phyloP scores from a whole-genome alignment of 1,140 invertebrate genomes.

The Drosophila eugracilis region DNA sequence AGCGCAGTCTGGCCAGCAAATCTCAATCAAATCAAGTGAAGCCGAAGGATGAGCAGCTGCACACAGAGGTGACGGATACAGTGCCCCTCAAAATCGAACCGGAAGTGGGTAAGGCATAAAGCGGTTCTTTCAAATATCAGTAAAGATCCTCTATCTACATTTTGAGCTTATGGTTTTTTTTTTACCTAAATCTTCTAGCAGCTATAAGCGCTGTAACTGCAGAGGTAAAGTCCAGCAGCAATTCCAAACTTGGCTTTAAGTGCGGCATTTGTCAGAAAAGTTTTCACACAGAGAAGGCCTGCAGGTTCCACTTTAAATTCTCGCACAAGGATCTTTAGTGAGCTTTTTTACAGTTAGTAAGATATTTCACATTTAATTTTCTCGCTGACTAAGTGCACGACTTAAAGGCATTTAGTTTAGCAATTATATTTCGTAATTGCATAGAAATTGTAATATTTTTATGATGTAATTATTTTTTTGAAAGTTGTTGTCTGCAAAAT shows the following conservation, averaged over 20 bases:
- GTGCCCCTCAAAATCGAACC: constrained; percentile 26
- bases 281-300: constrained; percentile 38
- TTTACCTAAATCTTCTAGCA: constrained; percentile 1
- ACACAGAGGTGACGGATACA: background rate
- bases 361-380: background rate
- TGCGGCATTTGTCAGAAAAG: constrained; percentile 19
- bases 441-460: background rate
- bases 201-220: background rate
- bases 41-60: background rate
- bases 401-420: background rate
- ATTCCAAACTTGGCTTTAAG: background rate
- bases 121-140: too few species aligned
- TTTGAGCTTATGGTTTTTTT: too few species aligned
- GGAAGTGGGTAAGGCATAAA: constrained; percentile 6
- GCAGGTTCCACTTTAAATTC: constrained; percentile 32
- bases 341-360: too few species aligned
- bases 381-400: background rate
- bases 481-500: too few species aligned
- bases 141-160: too few species aligned
- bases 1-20: constrained; percentile 31
- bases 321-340: constrained; percentile 10
- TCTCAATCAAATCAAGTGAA: background rate
- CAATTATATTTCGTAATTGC: background rate
- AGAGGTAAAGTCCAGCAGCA: background rate
- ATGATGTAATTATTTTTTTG: background rate